Evolutionary conservation across 2,113 vertebrate genomes (phyloP), one percentile per base, ranked within the genome.

Genomic region (Silurus glanis): DNA sequence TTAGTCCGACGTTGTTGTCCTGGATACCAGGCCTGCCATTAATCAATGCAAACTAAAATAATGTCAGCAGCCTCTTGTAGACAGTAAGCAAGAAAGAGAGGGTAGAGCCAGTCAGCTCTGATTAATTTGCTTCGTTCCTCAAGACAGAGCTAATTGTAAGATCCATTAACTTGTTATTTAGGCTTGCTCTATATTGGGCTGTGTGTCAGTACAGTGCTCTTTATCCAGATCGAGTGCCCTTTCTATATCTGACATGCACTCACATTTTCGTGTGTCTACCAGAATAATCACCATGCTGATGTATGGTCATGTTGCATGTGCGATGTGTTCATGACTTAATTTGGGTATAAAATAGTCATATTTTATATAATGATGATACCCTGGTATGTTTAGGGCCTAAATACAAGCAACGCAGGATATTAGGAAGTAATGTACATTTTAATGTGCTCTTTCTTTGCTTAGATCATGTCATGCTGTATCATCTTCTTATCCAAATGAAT

Each of bases 21-120:
- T 93, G 93, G 92, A 94, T 93, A 91, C 91, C 91, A 90, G 91
- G 90, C 93, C 94, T 92, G 92, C 93, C 94, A 93, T 95, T 94
- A 94, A 95, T 95, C 94, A 95, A 93, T 87, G 90, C 91, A 80
- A 37, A 93, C 93, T 90, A 92, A 95, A 93, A 93, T 91, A 94
- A 93, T 91, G 92, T 91, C 90, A 86, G 89, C 89, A 88, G 90
- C 90, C 90, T 91, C 82, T 85, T 69, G 78, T 23, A 81, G 80
- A 75, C 90, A 81, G 91, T 88, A 80, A 83, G 88, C 72, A 85
- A 81, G 81, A 88, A 83, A 53, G 83, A 90, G 78, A n/a, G 86
- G 58, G 89, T 59, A 72, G 80, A 83, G 82, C 92, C 89, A 92
- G 93, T 92, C 92, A 83, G 85, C 88, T 92, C 92, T 92, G 92